These are phyloP conservation scores for Himalopsyche tibetana DNA, from an alignment of 2,888 invertebrate genomes.

Conservation along the genomic window DNA sequence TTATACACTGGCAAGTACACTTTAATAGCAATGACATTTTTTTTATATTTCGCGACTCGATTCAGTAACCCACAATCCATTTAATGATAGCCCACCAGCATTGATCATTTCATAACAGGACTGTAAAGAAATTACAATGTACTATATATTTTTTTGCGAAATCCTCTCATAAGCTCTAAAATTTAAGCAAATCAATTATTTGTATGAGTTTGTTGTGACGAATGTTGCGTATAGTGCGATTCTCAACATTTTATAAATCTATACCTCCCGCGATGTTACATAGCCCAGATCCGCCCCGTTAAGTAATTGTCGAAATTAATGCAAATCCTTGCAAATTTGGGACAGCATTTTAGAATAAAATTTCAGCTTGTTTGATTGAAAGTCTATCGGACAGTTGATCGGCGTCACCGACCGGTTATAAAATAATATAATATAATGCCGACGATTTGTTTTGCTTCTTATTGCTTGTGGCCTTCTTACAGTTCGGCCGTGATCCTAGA, in stretches of 20 bases:
- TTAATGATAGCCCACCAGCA: no score
- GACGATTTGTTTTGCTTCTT: conserved; percentile 27
- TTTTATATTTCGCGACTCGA: no score
- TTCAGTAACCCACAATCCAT: no score
- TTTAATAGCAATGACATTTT: no score
- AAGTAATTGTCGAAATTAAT: not conserved
- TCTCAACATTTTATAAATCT: not conserved
- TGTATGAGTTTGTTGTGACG: no score
- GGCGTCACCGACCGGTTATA: conserved; percentile 27
- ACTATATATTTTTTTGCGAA: no score
- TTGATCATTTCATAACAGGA: no score
- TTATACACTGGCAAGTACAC: no score
- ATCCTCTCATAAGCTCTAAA: no score
- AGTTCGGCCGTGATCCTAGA: conserved; percentile 37
- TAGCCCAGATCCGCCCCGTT: not conserved
- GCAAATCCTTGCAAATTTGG: conserved; percentile 32
- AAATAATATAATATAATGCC: conserved; percentile 7
- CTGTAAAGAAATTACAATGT: no score
- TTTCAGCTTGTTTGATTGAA: conserved; percentile 21
- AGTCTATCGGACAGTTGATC: conserved; percentile 16
- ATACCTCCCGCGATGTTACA: not conserved
- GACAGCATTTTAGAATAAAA: not conserved
- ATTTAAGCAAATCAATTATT: no score
- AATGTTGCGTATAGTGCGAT: not conserved
- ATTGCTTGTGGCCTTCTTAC: conserved; percentile 28